Base-by-base conservation (phyloP, 2,797 vertebrate species). In the Phoxinus dragarum region DNA sequence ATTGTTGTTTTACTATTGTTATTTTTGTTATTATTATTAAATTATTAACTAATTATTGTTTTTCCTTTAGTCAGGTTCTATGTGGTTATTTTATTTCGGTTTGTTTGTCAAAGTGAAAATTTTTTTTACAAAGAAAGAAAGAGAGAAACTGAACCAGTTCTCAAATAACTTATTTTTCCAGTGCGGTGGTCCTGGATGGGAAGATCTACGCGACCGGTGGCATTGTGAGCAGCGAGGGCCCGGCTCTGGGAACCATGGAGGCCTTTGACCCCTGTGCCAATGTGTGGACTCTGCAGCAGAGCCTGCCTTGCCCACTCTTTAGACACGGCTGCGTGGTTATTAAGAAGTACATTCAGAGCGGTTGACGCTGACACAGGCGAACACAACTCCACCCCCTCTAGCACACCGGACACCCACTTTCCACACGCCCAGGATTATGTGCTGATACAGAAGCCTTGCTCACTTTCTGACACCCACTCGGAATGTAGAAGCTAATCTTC, bases 301-400 rank as follows among this genome's bases (percentile, higher is more conserved):
- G 97, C 42, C 97, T 99, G 96, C 98, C 98, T 84, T 99, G 98
- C 92, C 98, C 98, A 0, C 97, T 99, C 84, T 99, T 99, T 93
- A 96, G 98, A 90, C 98, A 99, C 1, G 98, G 98, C 94, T 99
- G 98, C 0, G 97, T 99, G 78, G 97, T 99, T 91, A 99, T 99
- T 91, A 99, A 99, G 92, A 99, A 99, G 92, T 99, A 99, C 91
- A 99, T 99, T 86, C 98, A 99, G 93, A 99, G 98, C 21, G 96
- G 96, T 93, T 99, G 97, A 99, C 44, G 10, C 82, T 5, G 68
- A 64, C 49, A 16, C 61, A 49, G 47, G 16, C 47, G 11, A 74
- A 76, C 77, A 36, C 19, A 31, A 56, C 59, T 21, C 80, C 34
- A 9, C 38, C 75, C n/a, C 74, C 56, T 87, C n/a, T 31, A 8